Percentiles rank a stretch among this genome's conserved stretches.
Evolutionary conservation across 2,888 invertebrate genomes (phyloP).

Genomic region (Epirrhoe tristata): DNA sequence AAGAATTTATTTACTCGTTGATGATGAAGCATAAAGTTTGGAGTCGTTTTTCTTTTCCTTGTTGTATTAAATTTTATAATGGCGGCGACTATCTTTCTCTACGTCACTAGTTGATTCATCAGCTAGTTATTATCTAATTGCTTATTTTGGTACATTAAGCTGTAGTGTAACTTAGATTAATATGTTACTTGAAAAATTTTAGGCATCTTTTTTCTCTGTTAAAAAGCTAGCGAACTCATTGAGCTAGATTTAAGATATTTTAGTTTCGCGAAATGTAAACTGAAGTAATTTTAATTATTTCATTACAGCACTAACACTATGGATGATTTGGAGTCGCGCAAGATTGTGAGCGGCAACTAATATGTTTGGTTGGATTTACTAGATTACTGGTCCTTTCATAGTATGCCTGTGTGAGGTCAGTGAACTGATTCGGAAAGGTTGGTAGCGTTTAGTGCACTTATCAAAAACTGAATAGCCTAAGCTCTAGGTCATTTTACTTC

Average conservation of each 20-base stretch:
- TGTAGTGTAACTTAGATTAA: too few species aligned
- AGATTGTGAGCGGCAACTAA: conserved; percentile 83
- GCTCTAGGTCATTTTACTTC: too few species aligned
- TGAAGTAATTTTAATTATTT: conserved; percentile 11
- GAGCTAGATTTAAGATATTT: neutral
- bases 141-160: too few species aligned
- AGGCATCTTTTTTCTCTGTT: too few species aligned
- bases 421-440: neutral
- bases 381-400: conserved; percentile 4
- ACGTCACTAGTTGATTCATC: too few species aligned
- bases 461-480: neutral
- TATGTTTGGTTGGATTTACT: neutral
- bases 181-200: too few species aligned
- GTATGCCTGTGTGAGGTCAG: neutral
- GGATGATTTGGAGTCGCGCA: conserved; percentile 81
- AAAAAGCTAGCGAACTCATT: too few species aligned
- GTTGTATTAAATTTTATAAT: too few species aligned
- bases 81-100: too few species aligned
- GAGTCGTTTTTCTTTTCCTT: too few species aligned
- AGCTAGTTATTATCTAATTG: too few species aligned
- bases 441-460: neutral
- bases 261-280: neutral
- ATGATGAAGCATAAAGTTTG: neutral
- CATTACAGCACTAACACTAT: conserved; percentile 76
- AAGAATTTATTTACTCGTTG: conserved; percentile 30